Base-by-base conservation (phyloP, 1,140 invertebrate species). In the Drosophila bifasciata region DNA sequence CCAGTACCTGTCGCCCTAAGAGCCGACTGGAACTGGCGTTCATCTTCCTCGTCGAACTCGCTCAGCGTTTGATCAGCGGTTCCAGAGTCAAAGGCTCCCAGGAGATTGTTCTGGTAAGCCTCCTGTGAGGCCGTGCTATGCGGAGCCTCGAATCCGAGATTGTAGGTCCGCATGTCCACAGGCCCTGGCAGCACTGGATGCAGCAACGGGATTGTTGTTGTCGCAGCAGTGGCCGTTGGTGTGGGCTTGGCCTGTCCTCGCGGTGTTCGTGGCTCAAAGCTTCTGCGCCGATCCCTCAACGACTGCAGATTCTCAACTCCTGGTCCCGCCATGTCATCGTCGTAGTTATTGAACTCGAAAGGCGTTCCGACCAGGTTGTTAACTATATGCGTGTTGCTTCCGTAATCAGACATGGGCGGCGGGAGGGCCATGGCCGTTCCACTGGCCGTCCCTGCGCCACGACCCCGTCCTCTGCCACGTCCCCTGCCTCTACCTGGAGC, bases 161-260 rank as follows among this genome's bases (percentile, higher is more conserved):
- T 96, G 79, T 97, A 97, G 0, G 96, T 97, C 32, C 96, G 93
- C 96, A 97, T 97, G 91, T 97, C 96, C 2, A 97, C 96, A 0
- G 96, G 96, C 2, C 96, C 96, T 1, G 96, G 96, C 44, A 97
- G 79, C 15, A 96, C 92, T 0, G 96, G 95, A 44, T 84, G 72
- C 17, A 88, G 50, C 17, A 86, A 17, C 0, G 77, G 68, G 59
- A 75, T 84, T 0, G 17, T 51, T 1, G 73, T 16, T 5, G 48
- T 50, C 5, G 39, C 15, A 0, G 41, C 23, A 21, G 11, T 28
- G 4, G 71, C 17, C 16, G 67, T 43, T 3, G 76, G 9, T 3
- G 67, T 5, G 0, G 67, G 1, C 44, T 83, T 83, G 21, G 43
- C 48, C 36, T 85, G 79, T 4, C 70, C 79, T 0, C 80, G 59